Evolutionary conservation across 2,113 vertebrate genomes (phyloP), one percentile per base, ranked within the genome.

Genomic region (Craseonycteris thonglongyai): DNA sequence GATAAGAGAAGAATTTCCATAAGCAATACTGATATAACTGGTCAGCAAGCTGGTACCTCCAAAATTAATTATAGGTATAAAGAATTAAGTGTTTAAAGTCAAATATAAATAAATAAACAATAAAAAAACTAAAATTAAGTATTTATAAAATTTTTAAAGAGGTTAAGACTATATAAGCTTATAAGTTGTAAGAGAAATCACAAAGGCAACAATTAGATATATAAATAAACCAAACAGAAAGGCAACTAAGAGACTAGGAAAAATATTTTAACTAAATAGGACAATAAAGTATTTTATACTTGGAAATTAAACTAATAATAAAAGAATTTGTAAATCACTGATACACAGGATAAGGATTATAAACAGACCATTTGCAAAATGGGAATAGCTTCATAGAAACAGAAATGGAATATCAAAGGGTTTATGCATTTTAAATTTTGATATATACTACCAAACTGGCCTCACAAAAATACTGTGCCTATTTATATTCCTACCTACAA

Each of bases 141-240:
- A 95, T n/a, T 95, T 83, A 71, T 15, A 38, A 79, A 94, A 94
- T 38, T 87, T 92, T 58, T 83, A 49, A 90, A 79, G 85, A 59
- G 3, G 3, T 78, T 40, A 72, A 26, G 14, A n/a, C 59, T 85
- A 91, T 47, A 56, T 88, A 87, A 68, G 49, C 33, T 96, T 85
- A 65, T 10, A 92, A 65, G 54, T n/a, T 75, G n/a, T 30, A 95
- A 56, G 56, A 58, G 83, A 81, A 85, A 84, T 87, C 18, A 84
- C 51, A 80, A 94, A 84, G 84, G 71, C 95, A 95, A 92, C 66
- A 80, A 71, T 76, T 92, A 66, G 95, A 94, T 42, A 95, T 4
- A 74, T 83, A 92, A 94, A 84, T 35, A 72, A 94, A 94, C 87
- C 4, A 94, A 92, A 92, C 42, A 92, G 69, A 83, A 75, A 86